Base-by-base conservation (phyloP, 2,888 invertebrate species). In the Meghimatium bilineatum region DNA sequence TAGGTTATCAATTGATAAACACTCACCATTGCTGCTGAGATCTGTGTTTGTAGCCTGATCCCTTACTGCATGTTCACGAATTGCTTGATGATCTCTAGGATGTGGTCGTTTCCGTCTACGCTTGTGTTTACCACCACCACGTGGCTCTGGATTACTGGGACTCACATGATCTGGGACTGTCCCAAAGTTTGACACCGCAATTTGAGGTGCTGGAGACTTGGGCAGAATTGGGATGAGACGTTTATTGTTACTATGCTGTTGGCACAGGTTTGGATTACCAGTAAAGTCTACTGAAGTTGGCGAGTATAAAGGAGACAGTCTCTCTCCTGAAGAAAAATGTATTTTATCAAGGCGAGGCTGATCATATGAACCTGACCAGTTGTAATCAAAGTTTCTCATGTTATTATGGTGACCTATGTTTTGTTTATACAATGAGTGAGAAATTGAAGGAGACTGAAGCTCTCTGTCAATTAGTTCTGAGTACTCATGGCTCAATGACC, bases 11-110 rank as follows among this genome's bases (percentile, higher is more conserved):
- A 8, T 5, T 44, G 44, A 44, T 44, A n/a, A 32, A 36, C 17
- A 77, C 82, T 82, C 29, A 82, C 82, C 82, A 56, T 82, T 82
- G 34, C 82, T 82, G 56, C 82, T 82, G 56, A 82, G 82, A 66
- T 82, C 82, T 38, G 82, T 82, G 49, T 82, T 82, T 32, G 82
- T 82, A 20, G 82, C 82, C 60, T 82, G 82, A 75, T 82, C 82
- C 36, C 69, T 67, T 36, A 82, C 69, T 44, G 60, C 82, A 60
- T 60, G 69, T 20, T 71, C 82, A 20, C 71, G 56, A 10, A 38
- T 38, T 3, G 8, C 63, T 8, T 44, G 44, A 10, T 34, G 77
- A 36, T 82, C 82, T 26, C 60, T 63, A 17, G 69, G 23, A 29
- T 82, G 76, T 34, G 71, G 52, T 20, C 82, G 77, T 56, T 82